phyloP scores from a whole-genome alignment of 35 echinoderm and acorn worm species.

The Diadema setosum region DNA sequence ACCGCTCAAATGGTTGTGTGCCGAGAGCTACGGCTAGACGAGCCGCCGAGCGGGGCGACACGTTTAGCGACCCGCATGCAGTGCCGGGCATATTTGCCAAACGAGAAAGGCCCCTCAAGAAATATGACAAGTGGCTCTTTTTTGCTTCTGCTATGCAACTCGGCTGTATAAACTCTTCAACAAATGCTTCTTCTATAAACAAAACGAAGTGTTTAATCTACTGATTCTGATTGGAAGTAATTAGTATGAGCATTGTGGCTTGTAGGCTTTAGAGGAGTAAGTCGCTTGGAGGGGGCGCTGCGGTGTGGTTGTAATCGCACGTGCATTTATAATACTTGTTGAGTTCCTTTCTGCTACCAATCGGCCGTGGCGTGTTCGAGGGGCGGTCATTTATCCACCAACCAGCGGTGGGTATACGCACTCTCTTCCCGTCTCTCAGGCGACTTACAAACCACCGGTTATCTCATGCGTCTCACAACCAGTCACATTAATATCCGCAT shows the following conservation, averaged over 20 bases:
- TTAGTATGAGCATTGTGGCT: conserved; percentile 7
- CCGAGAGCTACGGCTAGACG: background rate
- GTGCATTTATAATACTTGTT: background rate
- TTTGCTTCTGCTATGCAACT: no score
- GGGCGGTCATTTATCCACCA: background rate
- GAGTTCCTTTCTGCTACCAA: background rate
- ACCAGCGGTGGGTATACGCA: background rate
- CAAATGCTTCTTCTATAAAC: background rate
- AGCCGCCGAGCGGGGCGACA: background rate
- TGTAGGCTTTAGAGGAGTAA: background rate
- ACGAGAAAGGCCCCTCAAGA: background rate
- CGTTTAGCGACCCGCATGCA: background rate
- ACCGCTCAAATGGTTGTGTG: background rate
- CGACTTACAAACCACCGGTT: no score
- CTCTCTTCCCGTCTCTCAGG: background rate
- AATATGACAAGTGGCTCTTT: background rate
- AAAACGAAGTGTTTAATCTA: background rate
- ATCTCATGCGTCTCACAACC: background rate
- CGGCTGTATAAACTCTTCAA: background rate
- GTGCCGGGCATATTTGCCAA: background rate
- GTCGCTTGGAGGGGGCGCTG: background rate
- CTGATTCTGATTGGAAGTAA: background rate
- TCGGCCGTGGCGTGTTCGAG: background rate
- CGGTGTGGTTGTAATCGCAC: background rate
- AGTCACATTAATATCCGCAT: background rate